Base-by-base conservation (phyloP, 1,140 invertebrate genomes). In the Magallana ariakensis region DNA sequence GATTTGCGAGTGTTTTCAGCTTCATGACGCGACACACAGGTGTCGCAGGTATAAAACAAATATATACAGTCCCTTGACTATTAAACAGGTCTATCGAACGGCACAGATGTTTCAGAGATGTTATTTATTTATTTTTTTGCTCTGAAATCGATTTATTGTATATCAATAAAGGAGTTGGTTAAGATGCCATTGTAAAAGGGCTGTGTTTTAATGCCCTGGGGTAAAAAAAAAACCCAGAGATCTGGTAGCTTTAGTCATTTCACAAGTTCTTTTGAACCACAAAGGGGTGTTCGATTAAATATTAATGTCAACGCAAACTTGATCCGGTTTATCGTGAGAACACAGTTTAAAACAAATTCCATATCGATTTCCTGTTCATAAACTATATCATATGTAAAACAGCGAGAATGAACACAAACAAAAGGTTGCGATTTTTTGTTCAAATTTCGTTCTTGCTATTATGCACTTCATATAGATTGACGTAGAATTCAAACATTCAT, bases 81-180 rank as follows among this genome's bases (percentile, higher is more conserved):
- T 75, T 26, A 22, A 19, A 10, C 66, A 75, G 66, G 66, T 75
- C 22, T 75, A 11, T 75, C 66, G 0, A 75, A 26, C 22, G 22
- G 26, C 66, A 75, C 66, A 75, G 66, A 75, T 75, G 66, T 75
- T 75, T 26, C 9, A 75, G 66, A 13, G 15, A 75, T 75, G 33
- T 46, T 4, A 46, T 46, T 46, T 46, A 33, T 75, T n/a, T 75
- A 26, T 75, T 26, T 26, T 75, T 75, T 75, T 26, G 33, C 22
- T 75, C 66, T 75, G 66, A 75, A 75, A 75, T 75, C 66, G 66
- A 75, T 75, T 75, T 75, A 33, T 19, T 75, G 66, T n/a, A n/a
- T 62, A 19, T 62, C 13, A 62, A 19, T 19, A 62, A 62, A 62
- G 33, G 33, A 46, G 33, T 46, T 19, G 66, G 22, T 19, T 5